A percentile compares a stretch with the other conserved stretches of the same genome.
phyloP scores from a whole-genome alignment of 2,888 invertebrate species.

The Cryptus viduatorius region DNA sequence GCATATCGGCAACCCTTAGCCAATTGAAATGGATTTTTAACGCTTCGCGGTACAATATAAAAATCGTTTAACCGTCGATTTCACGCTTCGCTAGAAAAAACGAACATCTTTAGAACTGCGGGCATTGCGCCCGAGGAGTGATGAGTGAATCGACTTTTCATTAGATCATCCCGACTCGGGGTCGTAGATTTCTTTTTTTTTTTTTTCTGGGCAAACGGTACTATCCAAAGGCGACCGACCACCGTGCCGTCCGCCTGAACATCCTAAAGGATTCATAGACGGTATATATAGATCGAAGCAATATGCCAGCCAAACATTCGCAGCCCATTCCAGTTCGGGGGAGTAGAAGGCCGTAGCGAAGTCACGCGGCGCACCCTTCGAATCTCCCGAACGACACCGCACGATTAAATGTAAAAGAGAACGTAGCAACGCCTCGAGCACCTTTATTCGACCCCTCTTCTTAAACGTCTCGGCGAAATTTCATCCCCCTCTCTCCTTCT shows the following conservation, averaged over 20 bases:
- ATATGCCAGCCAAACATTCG: constrained; percentile 51
- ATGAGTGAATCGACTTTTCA: constrained; percentile 66
- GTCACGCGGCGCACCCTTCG: constrained; percentile 60
- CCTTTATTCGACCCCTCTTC: constrained; percentile 61
- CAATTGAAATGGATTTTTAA: background rate
- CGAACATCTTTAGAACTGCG: background rate
- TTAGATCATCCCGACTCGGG: constrained; percentile 34
- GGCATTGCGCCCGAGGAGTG: constrained; percentile 31
- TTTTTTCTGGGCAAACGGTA: background rate
- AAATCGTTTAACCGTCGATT: constrained; percentile 26
- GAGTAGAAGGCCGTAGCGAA: constrained; percentile 12
- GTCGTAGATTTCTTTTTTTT: background rate
- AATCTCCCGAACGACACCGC: constrained; percentile 67
- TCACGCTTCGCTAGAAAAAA: constrained; percentile 8
- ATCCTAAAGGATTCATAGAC: constrained; percentile 1
- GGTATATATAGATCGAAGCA: constrained; percentile 23
- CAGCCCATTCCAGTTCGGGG: constrained; percentile 33
- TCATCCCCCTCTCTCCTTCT: constrained; percentile 9
- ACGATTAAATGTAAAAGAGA: constrained; percentile 77
- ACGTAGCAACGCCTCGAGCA: constrained; percentile 55
- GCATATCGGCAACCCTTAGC: background rate
- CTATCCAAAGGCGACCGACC: constrained; percentile 17
- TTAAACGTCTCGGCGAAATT: constrained; percentile 40
- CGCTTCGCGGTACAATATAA: background rate
- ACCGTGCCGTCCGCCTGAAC: background rate